A percentile compares a stretch with the other conserved stretches of the same genome.
Conservation (phyloP, 2,888 invertebrate genomes). For the Philhelius pedissequus region DNA sequence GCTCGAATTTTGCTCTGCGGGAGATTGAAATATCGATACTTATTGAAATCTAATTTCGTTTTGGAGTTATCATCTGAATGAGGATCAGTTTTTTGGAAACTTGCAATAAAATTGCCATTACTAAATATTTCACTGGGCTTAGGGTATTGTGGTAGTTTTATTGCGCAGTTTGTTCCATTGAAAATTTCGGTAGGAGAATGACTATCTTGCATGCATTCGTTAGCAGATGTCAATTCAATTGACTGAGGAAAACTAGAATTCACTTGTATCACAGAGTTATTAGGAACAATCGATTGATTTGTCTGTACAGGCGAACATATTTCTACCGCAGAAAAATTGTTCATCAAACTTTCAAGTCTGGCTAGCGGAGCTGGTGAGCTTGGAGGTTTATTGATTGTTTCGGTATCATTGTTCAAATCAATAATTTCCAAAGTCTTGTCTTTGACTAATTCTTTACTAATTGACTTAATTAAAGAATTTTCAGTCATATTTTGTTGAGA, state of each 20-base stretch:
- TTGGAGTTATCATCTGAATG: not conserved
- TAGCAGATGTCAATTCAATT: not conserved
- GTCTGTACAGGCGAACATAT: not conserved
- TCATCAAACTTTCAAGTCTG: not conserved
- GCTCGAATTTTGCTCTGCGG: no score
- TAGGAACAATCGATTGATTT: fast-evolving
- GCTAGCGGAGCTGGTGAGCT: not conserved
- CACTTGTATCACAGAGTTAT: not conserved
- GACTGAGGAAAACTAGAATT: not conserved
- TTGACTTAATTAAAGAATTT: not conserved
- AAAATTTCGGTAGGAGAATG: no score
- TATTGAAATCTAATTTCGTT: no score
- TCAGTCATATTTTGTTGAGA: not conserved
- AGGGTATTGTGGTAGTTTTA: not conserved
- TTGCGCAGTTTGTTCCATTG: not conserved
- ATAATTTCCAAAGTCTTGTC: not conserved
- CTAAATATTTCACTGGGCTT: not conserved
- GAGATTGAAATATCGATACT: not conserved
- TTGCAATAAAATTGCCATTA: not conserved
- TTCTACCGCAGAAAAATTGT: not conserved
- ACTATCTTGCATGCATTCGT: not conserved
- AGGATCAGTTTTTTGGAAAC: not conserved
- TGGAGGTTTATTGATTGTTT: not conserved
- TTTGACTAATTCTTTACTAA: not conserved
- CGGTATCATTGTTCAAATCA: not conserved